Base-by-base conservation (phyloP, 2,888 invertebrate species). In the Morpho deidamia region DNA sequence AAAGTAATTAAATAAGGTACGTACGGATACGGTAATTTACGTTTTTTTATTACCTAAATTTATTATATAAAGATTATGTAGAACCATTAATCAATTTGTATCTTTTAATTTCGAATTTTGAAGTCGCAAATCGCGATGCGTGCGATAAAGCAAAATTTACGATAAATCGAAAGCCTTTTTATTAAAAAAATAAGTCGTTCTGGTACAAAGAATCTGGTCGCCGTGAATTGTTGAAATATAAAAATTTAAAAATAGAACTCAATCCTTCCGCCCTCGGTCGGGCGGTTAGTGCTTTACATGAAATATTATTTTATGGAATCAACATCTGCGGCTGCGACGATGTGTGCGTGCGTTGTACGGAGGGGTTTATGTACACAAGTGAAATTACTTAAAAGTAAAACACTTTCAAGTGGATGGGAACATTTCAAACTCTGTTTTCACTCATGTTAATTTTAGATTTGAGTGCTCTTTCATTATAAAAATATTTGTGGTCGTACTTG, bases 251-350 rank as follows among this genome's bases (percentile, higher is more conserved):
- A 89, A 89, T 89, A 89, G 88, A 89, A 88, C 80, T 77, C 86
- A 87, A 87, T 87, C 88, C 88, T 89, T 89, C 88, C 88, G 86
- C 87, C 88, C 88, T 85, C 85, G 78, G 80, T 74, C 78, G 78
- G 79, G 74, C 78, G 83, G 83, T 83, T 85, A 83, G 84, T 83
- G 84, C 84, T 87, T 87, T 87, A 89, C 88, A 88, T 87, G 88
- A 88, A 88, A 89, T 89, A 88, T 87, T 88, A 88, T 87, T 89
- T 88, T 87, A 89, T 87, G 87, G 86, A 87, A 87, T 88, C 86
- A 87, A 83, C 89, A 89, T 89, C 88, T 89, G 88, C 86, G 83
- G 73, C 76, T 51, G 66, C 62, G 63, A 65, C 63, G 53, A 63
- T 78, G 81, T 83, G 81, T 83, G 85, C 63, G 83, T 76, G 70